phyloP scores from a whole-genome alignment of 2,113 vertebrate genomes.

The Alexandromys fortis region DNA sequence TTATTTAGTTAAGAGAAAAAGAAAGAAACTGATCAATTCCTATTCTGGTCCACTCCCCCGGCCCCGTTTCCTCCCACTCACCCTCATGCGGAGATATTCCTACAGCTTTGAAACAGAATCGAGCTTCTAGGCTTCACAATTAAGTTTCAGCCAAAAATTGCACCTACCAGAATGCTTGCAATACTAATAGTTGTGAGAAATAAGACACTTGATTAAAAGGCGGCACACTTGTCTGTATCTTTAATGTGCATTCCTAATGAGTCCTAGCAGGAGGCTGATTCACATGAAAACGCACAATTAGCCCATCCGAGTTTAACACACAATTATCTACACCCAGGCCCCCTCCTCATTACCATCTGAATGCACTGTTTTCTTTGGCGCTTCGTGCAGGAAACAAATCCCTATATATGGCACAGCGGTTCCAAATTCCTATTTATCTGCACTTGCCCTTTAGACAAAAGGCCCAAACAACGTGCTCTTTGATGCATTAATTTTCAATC shows the following conservation, averaged over 20 bases:
- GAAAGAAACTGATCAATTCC: constrained; percentile 61
- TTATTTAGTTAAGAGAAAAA: constrained; percentile 65
- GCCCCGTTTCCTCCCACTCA: background rate
- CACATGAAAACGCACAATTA: constrained; percentile 84
- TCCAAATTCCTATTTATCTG: constrained; percentile 65
- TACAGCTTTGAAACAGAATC: constrained; percentile 60
- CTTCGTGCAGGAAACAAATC: constrained; percentile 71
- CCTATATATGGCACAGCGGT: constrained; percentile 62
- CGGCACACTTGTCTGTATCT: constrained; percentile 83
- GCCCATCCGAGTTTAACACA: constrained; percentile 78
- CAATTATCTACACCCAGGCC: constrained; percentile 77
- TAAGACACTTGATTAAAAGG: constrained; percentile 84
- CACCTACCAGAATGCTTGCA: constrained; percentile 78
- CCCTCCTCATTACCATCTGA: constrained; percentile 81
- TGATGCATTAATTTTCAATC: constrained; percentile 78
- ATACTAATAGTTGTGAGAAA: constrained; percentile 80
- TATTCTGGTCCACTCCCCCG: constrained; percentile 44
- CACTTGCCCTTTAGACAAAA: constrained; percentile 67
- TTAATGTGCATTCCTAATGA: constrained; percentile 85
- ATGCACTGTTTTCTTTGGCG: constrained; percentile 74
- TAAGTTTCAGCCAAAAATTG: constrained; percentile 78
- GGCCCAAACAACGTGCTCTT: constrained; percentile 73
- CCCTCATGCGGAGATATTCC: constrained; percentile 50
- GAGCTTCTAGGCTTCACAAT: constrained; percentile 72
- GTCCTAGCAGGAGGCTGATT: constrained; percentile 85